A percentile compares a stretch with the other conserved stretches of the same genome.
Evolutionary conservation across 1,140 invertebrate species (phyloP).

Genomic region (Popillia japonica): DNA sequence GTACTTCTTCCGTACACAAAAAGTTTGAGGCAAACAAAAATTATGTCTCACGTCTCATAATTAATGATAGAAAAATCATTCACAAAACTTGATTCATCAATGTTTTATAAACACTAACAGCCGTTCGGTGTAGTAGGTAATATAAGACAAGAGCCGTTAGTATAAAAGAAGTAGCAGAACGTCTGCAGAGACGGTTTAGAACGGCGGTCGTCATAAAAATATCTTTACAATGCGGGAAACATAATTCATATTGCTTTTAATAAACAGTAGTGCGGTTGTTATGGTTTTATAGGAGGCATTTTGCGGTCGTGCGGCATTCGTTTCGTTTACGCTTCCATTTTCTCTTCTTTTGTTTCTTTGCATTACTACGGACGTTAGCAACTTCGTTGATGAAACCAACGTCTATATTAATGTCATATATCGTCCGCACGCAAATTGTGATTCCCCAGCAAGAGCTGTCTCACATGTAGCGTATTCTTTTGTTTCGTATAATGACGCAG

Average conservation of each 20-base stretch:
- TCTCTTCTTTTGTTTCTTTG: neutral
- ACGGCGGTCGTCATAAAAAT: constrained; percentile 36
- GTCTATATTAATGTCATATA: neutral
- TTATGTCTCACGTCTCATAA: no score
- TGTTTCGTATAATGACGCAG: no score
- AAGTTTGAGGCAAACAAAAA: no score
- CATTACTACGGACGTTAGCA: neutral
- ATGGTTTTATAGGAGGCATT: constrained; percentile 36
- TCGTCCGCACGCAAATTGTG: neutral
- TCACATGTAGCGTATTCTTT: no score
- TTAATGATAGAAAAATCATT: no score
- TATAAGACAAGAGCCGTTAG: neutral
- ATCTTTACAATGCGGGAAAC: constrained; percentile 41
- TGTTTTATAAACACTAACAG: no score
- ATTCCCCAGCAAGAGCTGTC: no score
- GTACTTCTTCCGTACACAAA: no score
- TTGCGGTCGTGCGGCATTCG: constrained; percentile 33
- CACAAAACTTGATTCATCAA: no score
- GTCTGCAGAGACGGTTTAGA: neutral
- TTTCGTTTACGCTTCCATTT: constrained; percentile 12
- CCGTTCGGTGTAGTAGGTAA: neutral
- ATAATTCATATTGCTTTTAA: constrained; percentile 42
- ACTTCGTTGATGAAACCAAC: neutral
- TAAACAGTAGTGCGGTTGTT: constrained; percentile 39
- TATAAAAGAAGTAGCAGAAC: neutral